Evolutionary conservation across 2,113 vertebrate genomes (phyloP), one percentile per base, ranked within the genome.

Genomic region (Chlorodrepanis virens): DNA sequence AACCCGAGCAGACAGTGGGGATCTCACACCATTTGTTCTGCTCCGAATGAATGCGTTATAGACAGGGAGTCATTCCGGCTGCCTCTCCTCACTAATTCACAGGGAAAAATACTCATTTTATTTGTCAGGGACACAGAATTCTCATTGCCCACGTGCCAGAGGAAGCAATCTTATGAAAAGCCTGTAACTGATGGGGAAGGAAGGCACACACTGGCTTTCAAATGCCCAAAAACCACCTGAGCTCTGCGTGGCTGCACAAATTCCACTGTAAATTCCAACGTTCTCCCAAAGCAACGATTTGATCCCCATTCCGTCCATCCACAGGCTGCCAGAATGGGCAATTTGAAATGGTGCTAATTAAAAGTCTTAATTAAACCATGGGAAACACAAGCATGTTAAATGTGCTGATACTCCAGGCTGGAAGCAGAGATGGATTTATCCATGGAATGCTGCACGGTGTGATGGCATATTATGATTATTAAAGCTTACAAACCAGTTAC

Each of bases 281-380:
- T 44, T 67, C 56, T 70, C 47, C 23, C 25, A 53, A 47, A 52
- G 35, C 14, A 53, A 33, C 0, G 0, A 42, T 59, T 70, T 61
- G 45, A 74, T 60, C 40, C 69, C 27, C 27, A 20, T 68, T 60
- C 47, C 28, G 12, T 42, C 53, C n/a, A 63, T 42, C 65, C 1
- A 0, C 60, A 61, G 35, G 44, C 70, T 79, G 69, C 29, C 65
- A 68, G 44, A 80, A 92, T 1, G 6, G 47, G 90, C 83, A 25
- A 74, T 54, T 24, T 57, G 70, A 83, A 85, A 83, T 50, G 1
- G 14, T 11, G n/a, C 45, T 83, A 86, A 94, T 95, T 88, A 86
- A 85, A 83, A 93, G 61, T 80, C 93, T 96, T 91, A 92, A 93
- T 95, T 94, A 92, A 77, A 42, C 37, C 71, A 22, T 24, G 50